A percentile compares a stretch with the other conserved stretches of the same genome.
phyloP scores from a whole-genome alignment of 2,797 vertebrate genomes.

The Galaxias olidus region DNA sequence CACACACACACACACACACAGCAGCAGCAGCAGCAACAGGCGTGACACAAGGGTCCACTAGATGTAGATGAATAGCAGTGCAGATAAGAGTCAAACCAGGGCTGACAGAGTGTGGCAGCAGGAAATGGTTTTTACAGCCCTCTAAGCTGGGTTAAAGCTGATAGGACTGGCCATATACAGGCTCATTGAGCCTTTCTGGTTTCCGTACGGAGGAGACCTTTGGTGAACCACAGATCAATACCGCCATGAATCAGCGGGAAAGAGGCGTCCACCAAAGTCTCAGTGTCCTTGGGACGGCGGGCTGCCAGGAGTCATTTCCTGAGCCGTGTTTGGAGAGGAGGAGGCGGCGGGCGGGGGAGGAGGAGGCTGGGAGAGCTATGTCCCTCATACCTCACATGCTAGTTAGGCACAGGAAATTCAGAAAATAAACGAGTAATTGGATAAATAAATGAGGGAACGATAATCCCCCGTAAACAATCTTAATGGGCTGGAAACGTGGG shows the following conservation, averaged over 20 bases:
- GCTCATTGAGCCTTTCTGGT: constrained; percentile 51
- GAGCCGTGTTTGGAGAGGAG: constrained; percentile 34
- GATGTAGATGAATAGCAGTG: not conserved
- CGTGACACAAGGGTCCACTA: constrained; percentile 8
- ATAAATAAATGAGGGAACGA: constrained; percentile 57
- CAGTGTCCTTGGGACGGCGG: constrained; percentile 23
- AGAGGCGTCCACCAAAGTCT: constrained; percentile 40
- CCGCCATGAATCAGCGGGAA: constrained; percentile 44
- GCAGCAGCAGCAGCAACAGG: constrained; percentile 2
- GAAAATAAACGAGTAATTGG: constrained; percentile 58
- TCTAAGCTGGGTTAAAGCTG: constrained; percentile 52
- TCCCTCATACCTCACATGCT: constrained; percentile 40
- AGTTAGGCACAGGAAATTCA: constrained; percentile 50
- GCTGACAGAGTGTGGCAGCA: constrained; percentile 1
- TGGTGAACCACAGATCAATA: constrained; percentile 57
- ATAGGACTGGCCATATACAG: constrained; percentile 50
- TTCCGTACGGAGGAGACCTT: constrained; percentile 51
- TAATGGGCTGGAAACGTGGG: constrained; percentile 56
- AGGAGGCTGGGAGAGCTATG: constrained; percentile 49
- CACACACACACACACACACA: constrained; percentile 8
- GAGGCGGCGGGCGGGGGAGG: constrained; percentile 22
- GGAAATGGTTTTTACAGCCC: constrained; percentile 34
- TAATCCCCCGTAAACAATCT: constrained; percentile 43
- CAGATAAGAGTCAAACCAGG: constrained; percentile 19
- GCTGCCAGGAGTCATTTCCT: constrained; percentile 47